Conservation (phyloP, 2,888 invertebrate genomes). For the Oegoconia quadripuncta region DNA sequence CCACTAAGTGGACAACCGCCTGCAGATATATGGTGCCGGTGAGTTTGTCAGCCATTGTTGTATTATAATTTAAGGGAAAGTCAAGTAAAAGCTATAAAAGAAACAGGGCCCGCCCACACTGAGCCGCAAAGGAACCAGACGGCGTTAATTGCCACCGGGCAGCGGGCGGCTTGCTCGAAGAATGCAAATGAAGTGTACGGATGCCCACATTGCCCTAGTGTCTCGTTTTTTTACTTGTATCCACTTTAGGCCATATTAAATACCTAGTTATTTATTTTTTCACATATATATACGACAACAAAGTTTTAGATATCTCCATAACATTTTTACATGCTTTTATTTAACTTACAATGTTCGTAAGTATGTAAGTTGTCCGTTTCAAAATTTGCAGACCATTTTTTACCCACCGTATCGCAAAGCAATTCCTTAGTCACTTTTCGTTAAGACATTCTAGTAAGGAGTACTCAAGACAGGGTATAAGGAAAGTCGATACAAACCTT, state of each 20-base stretch:
- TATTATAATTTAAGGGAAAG: constrained; percentile 1
- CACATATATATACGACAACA: constrained; percentile 16
- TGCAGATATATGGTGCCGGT: too few relatives aligned
- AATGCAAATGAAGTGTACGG: constrained; percentile 37
- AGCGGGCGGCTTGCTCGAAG: constrained; percentile 16
- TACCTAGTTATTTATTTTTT: constrained; percentile 7
- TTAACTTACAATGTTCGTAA: too few relatives aligned
- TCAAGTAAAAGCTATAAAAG: constrained; percentile 2
- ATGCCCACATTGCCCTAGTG: constrained; percentile 31
- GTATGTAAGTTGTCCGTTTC: too few relatives aligned
- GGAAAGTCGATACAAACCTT: too few relatives aligned
- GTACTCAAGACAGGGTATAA: too few relatives aligned
- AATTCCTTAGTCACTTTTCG: too few relatives aligned
- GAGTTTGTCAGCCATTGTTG: neutral
- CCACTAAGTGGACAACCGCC: too few relatives aligned
- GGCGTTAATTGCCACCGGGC: constrained; percentile 30
- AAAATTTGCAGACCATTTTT: too few relatives aligned
- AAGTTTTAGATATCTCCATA: too few relatives aligned
- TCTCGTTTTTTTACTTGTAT: constrained; percentile 33
- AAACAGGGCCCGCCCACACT: constrained; percentile 25
- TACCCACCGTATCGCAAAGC: too few relatives aligned
- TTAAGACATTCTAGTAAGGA: too few relatives aligned
- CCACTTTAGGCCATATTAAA: constrained; percentile 18
- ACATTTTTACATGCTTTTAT: too few relatives aligned
- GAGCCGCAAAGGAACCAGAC: neutral